Evolutionary conservation across 2,888 invertebrate genomes (phyloP).

Genomic region (Oscheius onirici): DNA sequence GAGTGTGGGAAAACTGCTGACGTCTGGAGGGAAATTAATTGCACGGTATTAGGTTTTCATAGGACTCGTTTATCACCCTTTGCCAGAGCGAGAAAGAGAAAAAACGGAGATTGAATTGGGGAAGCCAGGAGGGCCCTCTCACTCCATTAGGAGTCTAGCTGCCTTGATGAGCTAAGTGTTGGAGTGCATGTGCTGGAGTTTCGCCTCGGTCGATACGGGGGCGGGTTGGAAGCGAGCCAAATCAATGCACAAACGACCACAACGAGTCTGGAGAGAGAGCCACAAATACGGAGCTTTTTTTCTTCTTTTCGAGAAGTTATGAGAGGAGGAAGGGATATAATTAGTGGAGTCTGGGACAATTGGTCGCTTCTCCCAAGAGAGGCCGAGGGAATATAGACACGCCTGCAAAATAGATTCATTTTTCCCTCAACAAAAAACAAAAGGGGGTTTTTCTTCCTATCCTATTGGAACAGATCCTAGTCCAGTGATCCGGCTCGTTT

Average conservation of each 20-base stretch:
- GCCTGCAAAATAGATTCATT: no score
- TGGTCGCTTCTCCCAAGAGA: no score
- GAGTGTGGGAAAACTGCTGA: slow-evolving; percentile 7
- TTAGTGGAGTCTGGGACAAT: no score
- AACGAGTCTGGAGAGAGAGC: slow-evolving; percentile 5
- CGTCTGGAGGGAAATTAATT: slow-evolving; percentile 16
- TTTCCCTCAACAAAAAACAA: no score
- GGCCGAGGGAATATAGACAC: no score
- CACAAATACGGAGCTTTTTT: background rate
- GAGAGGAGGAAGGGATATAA: no score
- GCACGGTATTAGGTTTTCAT: slow-evolving; percentile 1
- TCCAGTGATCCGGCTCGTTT: no score
- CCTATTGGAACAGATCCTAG: no score
- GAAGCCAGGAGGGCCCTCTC: background rate
- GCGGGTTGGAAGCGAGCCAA: slow-evolving; percentile 30
- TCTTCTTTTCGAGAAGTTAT: background rate
- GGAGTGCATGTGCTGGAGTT: slow-evolving; percentile 34
- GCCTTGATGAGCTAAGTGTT: slow-evolving; percentile 31
- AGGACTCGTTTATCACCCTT: background rate
- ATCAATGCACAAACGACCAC: slow-evolving; percentile 32
- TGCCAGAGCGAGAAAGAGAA: slow-evolving; percentile 9
- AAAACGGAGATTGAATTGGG: background rate
- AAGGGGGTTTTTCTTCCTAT: no score
- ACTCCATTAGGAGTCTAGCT: slow-evolving; percentile 5
- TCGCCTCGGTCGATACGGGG: slow-evolving; percentile 28